Evolutionary conservation across 2,113 vertebrate genomes (phyloP).

Genomic region (Gorsachius goisagi): DNA sequence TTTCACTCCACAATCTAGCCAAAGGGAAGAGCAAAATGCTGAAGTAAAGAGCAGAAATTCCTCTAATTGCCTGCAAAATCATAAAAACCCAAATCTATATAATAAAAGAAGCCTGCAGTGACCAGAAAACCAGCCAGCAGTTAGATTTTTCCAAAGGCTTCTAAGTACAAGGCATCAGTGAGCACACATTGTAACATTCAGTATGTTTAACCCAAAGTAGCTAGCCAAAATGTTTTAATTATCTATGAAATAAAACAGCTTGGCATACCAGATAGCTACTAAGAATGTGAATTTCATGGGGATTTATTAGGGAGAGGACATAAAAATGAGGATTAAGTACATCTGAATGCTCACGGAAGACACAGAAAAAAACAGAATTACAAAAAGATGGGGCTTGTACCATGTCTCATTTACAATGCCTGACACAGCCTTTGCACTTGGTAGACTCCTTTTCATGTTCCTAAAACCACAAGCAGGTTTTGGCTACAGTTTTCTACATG

Average conservation of each 20-base stretch:
- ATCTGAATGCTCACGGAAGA: neutral
- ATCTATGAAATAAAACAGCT: conserved; percentile 34
- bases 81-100: neutral
- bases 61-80: neutral
- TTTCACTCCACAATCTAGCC: neutral
- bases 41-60: neutral
- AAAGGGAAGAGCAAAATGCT: neutral
- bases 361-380: neutral
- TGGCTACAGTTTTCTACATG: neutral
- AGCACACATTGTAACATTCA: neutral
- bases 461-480: neutral
- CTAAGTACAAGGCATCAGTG: neutral
- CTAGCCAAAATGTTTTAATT: conserved; percentile 25
- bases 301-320: conserved; percentile 30
- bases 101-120: neutral
- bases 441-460: neutral
- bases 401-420: neutral
- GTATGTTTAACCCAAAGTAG: neutral
- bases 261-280: neutral
- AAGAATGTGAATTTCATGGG: conserved; percentile 30
- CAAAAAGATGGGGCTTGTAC: neutral
- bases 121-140: conserved; percentile 6
- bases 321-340: conserved; percentile 3
- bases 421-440: neutral
- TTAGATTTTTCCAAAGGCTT: neutral